These are phyloP conservation scores for Pterobdella sp. DNA, from an alignment of 2,888 invertebrate genomes.

Conservation along the genomic window DNA sequence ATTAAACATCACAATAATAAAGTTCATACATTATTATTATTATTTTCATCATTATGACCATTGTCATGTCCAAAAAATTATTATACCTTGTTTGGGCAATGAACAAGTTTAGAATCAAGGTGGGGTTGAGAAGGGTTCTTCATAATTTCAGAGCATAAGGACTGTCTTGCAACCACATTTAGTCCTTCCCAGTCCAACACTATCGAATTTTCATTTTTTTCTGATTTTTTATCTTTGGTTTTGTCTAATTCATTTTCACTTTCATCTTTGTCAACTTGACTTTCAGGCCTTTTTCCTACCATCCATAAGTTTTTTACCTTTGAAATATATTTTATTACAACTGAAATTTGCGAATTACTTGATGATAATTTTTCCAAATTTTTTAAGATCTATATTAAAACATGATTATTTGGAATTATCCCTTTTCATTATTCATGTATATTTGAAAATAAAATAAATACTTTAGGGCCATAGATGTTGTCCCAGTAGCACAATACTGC, in stretches of 20 bases:
- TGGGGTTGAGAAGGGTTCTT: slow-evolving; percentile 42
- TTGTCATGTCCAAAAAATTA: too few species aligned
- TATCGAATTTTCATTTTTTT: slow-evolving; percentile 31
- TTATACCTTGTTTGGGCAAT: slow-evolving; percentile 41
- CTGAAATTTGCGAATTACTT: neutral
- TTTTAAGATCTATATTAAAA: neutral
- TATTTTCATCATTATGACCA: too few species aligned
- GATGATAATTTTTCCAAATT: neutral
- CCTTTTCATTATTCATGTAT: neutral
- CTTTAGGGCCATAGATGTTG: slow-evolving; percentile 48
- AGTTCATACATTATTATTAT: too few species aligned
- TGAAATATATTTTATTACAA: neutral
- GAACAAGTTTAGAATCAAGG: slow-evolving; percentile 46
- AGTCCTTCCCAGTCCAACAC: slow-evolving; percentile 39
- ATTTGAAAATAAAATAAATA: slow-evolving; percentile 27
- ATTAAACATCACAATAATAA: too few species aligned
- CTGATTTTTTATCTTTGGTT: neutral
- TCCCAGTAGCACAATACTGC: slow-evolving; percentile 47
- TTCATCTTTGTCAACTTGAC: neutral
- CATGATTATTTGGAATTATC: neutral
- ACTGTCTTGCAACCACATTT: slow-evolving; percentile 43
- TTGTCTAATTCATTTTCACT: neutral
- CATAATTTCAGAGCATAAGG: slow-evolving; percentile 47
- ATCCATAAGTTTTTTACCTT: slow-evolving; percentile 5
- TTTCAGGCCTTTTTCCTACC: neutral